phyloP scores from a whole-genome alignment of 1,140 invertebrate genomes.

The Helicoverpa zea region DNA sequence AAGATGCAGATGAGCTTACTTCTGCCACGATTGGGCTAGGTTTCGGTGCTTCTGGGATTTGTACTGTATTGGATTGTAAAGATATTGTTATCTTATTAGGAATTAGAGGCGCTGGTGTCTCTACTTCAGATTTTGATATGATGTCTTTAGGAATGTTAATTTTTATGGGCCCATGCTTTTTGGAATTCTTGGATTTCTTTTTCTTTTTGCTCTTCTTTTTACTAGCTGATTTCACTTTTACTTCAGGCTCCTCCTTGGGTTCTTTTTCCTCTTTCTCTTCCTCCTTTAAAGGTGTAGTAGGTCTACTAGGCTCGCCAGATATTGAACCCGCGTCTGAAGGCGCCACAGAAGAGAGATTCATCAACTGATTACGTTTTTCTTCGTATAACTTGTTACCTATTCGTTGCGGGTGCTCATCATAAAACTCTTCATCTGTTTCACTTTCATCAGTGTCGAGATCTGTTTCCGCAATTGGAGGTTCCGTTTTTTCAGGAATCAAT shows the following conservation, averaged over 20 bases:
- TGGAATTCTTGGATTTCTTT: slow-evolving; percentile 87
- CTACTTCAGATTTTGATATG: slow-evolving; percentile 74
- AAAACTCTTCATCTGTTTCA: slow-evolving; percentile 95
- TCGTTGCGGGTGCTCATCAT: slow-evolving; percentile 92
- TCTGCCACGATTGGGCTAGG: slow-evolving; percentile 56
- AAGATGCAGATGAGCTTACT: slow-evolving; percentile 57
- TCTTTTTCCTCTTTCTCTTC: slow-evolving; percentile 65
- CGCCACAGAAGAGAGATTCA: slow-evolving; percentile 87
- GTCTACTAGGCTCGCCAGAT: slow-evolving; percentile 87
- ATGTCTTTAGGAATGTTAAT: slow-evolving; percentile 85
- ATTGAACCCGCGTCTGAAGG: slow-evolving; percentile 88
- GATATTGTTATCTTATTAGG: slow-evolving; percentile 86
- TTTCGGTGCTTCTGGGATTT: slow-evolving; percentile 76
- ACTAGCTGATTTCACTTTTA: slow-evolving; percentile 84
- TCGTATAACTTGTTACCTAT: slow-evolving; percentile 90
- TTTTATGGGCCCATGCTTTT: slow-evolving; percentile 83
- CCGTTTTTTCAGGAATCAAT: slow-evolving; percentile 80
- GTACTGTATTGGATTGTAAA: slow-evolving; percentile 84
- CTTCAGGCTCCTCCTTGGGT: slow-evolving; percentile 60
- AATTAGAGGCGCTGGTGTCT: slow-evolving; percentile 61
- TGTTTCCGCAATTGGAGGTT: slow-evolving; percentile 90
- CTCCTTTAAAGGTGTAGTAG: slow-evolving; percentile 86
- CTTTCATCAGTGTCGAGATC: slow-evolving; percentile 94
- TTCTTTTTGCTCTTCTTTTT: slow-evolving; percentile 87
- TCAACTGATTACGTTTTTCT: slow-evolving; percentile 91